Percentiles rank a stretch among this genome's conserved stretches.
Evolutionary conservation across 2,113 vertebrate genomes (phyloP).

Genomic region (Penelope pileata): DNA sequence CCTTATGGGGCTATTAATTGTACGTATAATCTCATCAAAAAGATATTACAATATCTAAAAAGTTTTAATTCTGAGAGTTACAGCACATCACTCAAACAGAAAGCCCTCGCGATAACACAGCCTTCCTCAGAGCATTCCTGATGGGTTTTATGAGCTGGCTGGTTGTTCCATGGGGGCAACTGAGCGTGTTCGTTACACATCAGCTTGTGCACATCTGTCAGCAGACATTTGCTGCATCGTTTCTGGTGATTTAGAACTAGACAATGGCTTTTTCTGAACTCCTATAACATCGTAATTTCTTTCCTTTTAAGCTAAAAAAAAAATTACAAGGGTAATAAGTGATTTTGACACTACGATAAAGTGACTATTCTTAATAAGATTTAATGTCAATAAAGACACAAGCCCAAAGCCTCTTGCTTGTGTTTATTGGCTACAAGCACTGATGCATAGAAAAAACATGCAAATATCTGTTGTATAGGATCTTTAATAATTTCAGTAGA

Average conservation of each 20-base stretch:
- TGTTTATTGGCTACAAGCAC: not conserved
- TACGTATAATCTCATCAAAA: not conserved
- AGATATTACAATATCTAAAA: not conserved
- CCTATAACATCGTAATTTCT: not conserved
- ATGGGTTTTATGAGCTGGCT: not conserved
- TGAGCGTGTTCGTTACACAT: not conserved
- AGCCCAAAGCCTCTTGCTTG: not conserved
- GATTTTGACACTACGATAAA: not conserved
- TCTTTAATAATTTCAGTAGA: not conserved
- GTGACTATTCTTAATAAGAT: not conserved
- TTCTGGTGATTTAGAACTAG: not conserved
- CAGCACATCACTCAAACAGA: not conserved
- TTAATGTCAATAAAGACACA: not conserved
- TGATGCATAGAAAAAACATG: not conserved
- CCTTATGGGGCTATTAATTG: not conserved
- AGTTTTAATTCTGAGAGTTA: not conserved
- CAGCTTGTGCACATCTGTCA: not conserved
- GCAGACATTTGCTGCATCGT: not conserved
- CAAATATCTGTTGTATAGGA: not conserved
- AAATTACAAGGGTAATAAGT: not conserved
- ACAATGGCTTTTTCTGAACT: not conserved
- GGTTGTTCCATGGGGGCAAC: not conserved
- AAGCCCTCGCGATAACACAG: not conserved
- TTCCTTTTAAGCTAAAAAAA: not conserved
- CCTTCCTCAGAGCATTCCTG: not conserved